These are phyloP conservation scores for Vulpes vulpes DNA, from an alignment of 2,113 vertebrate genomes.

Conservation along the genomic window DNA sequence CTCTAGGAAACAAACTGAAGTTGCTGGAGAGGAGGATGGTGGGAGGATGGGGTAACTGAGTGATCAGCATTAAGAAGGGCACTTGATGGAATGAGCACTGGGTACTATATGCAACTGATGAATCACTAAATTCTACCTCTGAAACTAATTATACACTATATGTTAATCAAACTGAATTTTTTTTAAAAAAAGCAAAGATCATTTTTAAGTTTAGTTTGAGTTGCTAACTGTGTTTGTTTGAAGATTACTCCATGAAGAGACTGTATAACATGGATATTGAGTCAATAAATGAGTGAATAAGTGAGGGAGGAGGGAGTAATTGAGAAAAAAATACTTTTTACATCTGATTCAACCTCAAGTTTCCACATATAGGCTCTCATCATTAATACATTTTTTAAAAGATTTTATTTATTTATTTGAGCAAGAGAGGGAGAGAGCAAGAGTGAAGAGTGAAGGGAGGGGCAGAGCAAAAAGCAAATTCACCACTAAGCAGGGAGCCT, in stretches of 20 bases:
- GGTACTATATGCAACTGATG: neutral
- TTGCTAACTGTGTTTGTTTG: slow-evolving; percentile 13
- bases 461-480: too few relatives aligned
- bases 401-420: too few relatives aligned
- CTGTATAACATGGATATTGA: neutral
- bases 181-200: neutral
- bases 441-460: too few relatives aligned
- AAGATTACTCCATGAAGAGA: neutral
- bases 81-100: neutral
- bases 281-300: neutral
- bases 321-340: neutral
- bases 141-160: neutral
- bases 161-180: neutral
- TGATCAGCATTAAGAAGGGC: neutral
- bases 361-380: neutral
- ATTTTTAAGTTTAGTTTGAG: neutral
- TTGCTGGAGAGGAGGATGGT: neutral
- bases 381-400: neutral
- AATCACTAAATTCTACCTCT: neutral
- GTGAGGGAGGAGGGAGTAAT: neutral
- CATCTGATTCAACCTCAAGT: neutral
- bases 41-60: neutral
- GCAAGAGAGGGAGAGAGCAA: too few relatives aligned
- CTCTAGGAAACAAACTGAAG: neutral
- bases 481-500: too few relatives aligned